phyloP scores from a whole-genome alignment of 2,888 invertebrate species.

The Epsilonema sp. region DNA sequence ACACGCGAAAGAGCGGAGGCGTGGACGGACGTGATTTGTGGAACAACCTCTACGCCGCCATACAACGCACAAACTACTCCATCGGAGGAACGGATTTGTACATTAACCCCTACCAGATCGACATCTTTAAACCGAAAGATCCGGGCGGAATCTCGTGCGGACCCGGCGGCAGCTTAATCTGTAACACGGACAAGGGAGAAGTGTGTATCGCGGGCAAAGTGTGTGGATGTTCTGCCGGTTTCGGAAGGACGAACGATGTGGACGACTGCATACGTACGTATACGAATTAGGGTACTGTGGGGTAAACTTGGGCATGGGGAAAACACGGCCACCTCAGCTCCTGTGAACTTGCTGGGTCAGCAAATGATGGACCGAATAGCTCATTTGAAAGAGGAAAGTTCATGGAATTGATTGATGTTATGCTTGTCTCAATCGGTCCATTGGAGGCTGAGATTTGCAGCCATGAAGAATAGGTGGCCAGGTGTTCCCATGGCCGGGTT shows the following conservation, averaged over 20 bases:
- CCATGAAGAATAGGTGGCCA: too few relatives aligned
- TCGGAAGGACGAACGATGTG: constrained; percentile 1
- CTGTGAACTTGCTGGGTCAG: too few relatives aligned
- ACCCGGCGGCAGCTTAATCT: constrained; percentile 10
- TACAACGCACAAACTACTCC: constrained; percentile 4
- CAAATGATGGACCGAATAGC: too few relatives aligned
- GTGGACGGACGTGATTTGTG: background rate
- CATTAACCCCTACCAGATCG: constrained; percentile 16
- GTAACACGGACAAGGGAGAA: constrained; percentile 4
- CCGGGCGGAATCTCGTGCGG: constrained; percentile 18
- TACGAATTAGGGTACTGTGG: too few relatives aligned
- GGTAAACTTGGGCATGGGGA: too few relatives aligned
- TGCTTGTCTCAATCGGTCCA: too few relatives aligned
- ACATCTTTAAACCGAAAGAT: constrained; percentile 18
- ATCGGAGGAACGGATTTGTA: constrained; percentile 11
- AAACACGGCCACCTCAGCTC: too few relatives aligned
- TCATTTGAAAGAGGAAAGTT: too few relatives aligned
- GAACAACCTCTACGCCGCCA: too few relatives aligned
- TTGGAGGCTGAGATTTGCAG: too few relatives aligned
- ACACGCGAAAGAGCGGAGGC: background rate
- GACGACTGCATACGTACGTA: background rate
- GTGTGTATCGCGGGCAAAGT: constrained; percentile 3
- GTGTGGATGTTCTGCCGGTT: constrained; percentile 5
- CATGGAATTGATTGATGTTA: too few relatives aligned
- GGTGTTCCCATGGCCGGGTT: too few relatives aligned